These are phyloP conservation scores for Rhadina sibilatrix DNA, from an alignment of 2,113 vertebrate species.

Conservation along the genomic window DNA sequence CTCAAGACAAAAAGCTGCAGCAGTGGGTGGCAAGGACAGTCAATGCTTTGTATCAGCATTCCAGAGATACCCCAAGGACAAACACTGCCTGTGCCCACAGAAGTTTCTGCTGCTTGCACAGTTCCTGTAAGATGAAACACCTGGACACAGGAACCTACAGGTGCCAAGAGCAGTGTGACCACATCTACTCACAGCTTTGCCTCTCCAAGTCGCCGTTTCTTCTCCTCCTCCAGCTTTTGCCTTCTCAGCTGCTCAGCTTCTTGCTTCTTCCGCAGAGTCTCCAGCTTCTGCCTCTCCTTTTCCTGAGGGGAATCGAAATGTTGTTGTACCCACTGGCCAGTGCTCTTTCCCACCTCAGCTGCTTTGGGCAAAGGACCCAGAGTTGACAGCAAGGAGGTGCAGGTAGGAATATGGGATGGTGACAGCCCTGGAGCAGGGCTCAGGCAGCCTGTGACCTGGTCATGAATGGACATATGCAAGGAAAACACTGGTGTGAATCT, in stretches of 20 bases:
- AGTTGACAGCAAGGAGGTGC: neutral
- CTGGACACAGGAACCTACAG: neutral
- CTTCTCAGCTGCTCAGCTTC: slow-evolving; percentile 86
- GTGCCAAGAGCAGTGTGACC: neutral
- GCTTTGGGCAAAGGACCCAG: neutral
- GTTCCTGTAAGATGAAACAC: neutral
- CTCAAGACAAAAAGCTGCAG: neutral
- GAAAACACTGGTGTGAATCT: neutral
- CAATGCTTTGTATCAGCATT: neutral
- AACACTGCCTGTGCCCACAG: neutral
- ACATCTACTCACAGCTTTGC: slow-evolving; percentile 79
- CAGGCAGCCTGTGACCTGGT: neutral
- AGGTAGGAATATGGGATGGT: neutral
- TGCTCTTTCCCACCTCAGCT: neutral
- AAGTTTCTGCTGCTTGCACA: neutral
- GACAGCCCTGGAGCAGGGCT: neutral
- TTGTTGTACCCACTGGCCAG: neutral
- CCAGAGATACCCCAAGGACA: neutral
- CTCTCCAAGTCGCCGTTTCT: slow-evolving; percentile 83
- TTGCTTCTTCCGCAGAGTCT: slow-evolving; percentile 86
- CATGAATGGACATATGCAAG: rapidly evolving
- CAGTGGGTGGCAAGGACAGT: neutral
- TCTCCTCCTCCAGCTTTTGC: slow-evolving; percentile 90
- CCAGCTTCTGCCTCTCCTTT: slow-evolving; percentile 85
- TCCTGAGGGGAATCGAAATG: slow-evolving; percentile 68